A percentile compares a stretch with the other conserved stretches of the same genome.
Conservation (phyloP, 1,140 invertebrate genomes). For the Eurosta solidaginis region DNA sequence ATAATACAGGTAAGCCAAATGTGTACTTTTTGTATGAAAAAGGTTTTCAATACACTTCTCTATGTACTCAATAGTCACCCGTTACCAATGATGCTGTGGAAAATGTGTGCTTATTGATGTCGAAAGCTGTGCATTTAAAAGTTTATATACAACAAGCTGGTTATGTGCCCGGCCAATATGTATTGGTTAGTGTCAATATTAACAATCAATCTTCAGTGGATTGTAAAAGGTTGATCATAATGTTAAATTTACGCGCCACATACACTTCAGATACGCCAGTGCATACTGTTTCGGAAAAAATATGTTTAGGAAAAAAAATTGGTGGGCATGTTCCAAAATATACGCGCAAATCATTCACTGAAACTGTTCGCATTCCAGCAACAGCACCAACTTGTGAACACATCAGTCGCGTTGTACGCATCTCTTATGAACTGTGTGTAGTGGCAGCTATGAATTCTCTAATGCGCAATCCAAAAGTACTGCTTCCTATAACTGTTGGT, state of each 20-base stretch:
- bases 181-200: constrained; percentile 48
- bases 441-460: constrained; percentile 52
- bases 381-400: constrained; percentile 61
- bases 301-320: constrained; percentile 48
- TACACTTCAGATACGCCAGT: constrained; percentile 62
- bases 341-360: constrained; percentile 41
- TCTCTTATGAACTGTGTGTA: constrained; percentile 53
- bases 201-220: constrained; percentile 60
- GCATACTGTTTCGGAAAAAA: constrained; percentile 50
- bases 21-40: background rate
- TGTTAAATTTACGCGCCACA: constrained; percentile 60
- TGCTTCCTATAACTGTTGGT: constrained; percentile 53
- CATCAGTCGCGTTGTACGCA: constrained; percentile 50
- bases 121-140: constrained; percentile 45
- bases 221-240: constrained; percentile 60
- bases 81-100: constrained; percentile 48
- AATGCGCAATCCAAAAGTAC: constrained; percentile 48
- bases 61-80: constrained; percentile 33
- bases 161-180: constrained; percentile 55
- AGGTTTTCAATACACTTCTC: background rate
- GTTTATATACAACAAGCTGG: constrained; percentile 53
- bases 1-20: constrained; percentile 36
- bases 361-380: constrained; percentile 51
- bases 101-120: constrained; percentile 48
- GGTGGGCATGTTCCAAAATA: constrained; percentile 44